These are phyloP conservation scores for Lateolabrax maculatus DNA, from an alignment of 2,797 vertebrate species.

Conservation along the genomic window DNA sequence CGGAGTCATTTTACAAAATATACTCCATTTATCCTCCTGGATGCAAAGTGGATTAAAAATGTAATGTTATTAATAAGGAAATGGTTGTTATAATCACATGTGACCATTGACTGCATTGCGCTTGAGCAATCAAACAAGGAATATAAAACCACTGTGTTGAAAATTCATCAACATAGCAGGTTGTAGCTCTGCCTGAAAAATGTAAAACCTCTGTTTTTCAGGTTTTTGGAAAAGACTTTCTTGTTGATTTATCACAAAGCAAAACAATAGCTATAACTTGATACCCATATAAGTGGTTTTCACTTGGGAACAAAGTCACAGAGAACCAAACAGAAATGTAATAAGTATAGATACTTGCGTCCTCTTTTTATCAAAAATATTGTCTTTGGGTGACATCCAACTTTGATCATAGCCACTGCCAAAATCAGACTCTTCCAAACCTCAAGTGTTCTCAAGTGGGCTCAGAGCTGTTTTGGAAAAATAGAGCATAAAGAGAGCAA, in stretches of 20 bases:
- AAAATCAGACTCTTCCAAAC: conserved; percentile 76
- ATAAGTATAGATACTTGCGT: conserved; percentile 74
- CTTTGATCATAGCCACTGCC: conserved; percentile 69
- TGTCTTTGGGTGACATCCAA: conserved; percentile 80
- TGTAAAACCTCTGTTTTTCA: conserved; percentile 39
- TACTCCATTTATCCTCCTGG: conserved; percentile 1
- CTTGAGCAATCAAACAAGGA: conserved; percentile 15
- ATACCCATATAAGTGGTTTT: conserved; percentile 59
- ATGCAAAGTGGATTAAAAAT: conserved; percentile 18
- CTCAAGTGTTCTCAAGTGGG: conserved; percentile 78
- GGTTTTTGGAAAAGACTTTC: conserved; percentile 36
- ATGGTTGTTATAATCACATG: conserved; percentile 28
- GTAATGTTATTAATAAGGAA: conserved; percentile 2
- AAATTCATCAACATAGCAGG: conserved; percentile 39
- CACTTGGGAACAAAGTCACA: conserved; percentile 55
- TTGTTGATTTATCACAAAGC: conserved; percentile 62
- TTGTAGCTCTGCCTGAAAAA: conserved; percentile 28
- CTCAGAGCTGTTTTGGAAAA: conserved; percentile 76
- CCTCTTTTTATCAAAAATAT: conserved; percentile 78
- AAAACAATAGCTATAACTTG: conserved; percentile 65
- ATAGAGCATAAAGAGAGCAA: conserved; percentile 40
- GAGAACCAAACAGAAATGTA: conserved; percentile 73
- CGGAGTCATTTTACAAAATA: background rate
- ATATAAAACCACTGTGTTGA: conserved; percentile 33
- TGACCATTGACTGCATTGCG: conserved; percentile 9